phyloP scores from a whole-genome alignment of 2,888 invertebrate genomes.

The Adelphocoris suturalis region DNA sequence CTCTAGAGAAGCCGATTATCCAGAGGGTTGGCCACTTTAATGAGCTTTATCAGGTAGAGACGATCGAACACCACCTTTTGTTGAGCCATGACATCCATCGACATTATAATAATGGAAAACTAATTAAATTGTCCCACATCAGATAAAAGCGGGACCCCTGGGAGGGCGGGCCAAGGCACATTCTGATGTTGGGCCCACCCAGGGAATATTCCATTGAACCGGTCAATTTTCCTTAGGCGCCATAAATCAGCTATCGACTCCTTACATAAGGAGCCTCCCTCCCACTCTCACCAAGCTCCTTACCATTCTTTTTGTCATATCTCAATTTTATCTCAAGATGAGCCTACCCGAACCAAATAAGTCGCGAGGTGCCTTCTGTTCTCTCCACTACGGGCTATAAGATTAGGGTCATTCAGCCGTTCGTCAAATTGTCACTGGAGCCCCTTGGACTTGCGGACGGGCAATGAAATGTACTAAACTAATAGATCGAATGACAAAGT shows the following conservation, averaged over 20 bases:
- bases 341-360: not conserved
- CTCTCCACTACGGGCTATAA: no score
- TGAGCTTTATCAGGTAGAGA: not conserved
- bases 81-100: slow-evolving; percentile 35
- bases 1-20: slow-evolving; percentile 8
- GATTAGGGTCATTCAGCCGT: no score
- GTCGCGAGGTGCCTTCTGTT: not conserved
- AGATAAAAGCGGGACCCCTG: slow-evolving; percentile 13
- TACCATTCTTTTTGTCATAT: not conserved
- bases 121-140: slow-evolving; percentile 48
- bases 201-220: slow-evolving; percentile 27
- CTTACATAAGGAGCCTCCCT: not conserved
- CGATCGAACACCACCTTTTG: slow-evolving; percentile 40
- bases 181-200: slow-evolving; percentile 13
- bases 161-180: not conserved
- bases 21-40: not conserved
- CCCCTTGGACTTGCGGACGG: no score
- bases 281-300: not conserved
- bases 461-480: no score
- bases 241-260: slow-evolving; percentile 3
- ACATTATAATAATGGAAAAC: slow-evolving; percentile 38
- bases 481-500: no score
- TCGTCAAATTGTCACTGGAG: no score
- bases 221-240: slow-evolving; percentile 32
- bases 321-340: not conserved